Evolutionary conservation across 1,140 invertebrate genomes (phyloP).

Genomic region (Drosophila nigrodunni): DNA sequence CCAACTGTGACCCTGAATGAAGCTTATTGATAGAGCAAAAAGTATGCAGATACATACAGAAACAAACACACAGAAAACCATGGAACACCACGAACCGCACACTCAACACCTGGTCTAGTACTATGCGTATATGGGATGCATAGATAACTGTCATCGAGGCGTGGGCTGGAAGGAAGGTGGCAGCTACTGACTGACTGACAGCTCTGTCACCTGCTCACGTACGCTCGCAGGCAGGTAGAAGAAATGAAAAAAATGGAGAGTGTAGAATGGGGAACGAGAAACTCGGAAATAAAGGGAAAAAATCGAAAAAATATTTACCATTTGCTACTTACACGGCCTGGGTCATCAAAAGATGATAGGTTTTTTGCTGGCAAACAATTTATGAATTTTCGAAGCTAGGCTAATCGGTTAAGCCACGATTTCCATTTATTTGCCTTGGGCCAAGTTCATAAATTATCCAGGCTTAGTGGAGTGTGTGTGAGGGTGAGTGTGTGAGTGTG

Average conservation of each 20-base stretch:
- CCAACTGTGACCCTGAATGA: constrained; percentile 48
- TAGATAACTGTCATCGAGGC: constrained; percentile 61
- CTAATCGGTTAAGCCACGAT: constrained; percentile 45
- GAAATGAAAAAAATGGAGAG: neutral
- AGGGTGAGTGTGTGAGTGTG: neutral
- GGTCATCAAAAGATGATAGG: constrained; percentile 56
- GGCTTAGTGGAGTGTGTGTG: constrained; percentile 32
- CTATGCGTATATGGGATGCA: constrained; percentile 26
- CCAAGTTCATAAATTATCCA: constrained; percentile 69
- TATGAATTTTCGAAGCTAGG: constrained; percentile 66
- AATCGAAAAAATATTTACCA: constrained; percentile 44
- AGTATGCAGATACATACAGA: constrained; percentile 18
- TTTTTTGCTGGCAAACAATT: constrained; percentile 48
- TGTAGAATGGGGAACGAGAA: neutral
- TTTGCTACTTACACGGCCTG: constrained; percentile 37
- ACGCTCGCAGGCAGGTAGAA: constrained; percentile 26
- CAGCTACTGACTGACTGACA: constrained; percentile 52
- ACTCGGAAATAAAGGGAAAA: neutral
- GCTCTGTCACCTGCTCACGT: constrained; percentile 77
- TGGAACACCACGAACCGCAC: neutral
- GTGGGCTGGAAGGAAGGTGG: neutral
- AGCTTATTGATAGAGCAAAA: constrained; percentile 65
- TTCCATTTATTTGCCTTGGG: constrained; percentile 48
- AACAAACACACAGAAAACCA: too few species aligned
- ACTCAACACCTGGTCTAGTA: constrained; percentile 10